phyloP scores from a whole-genome alignment of 2,113 vertebrate genomes.

The Ardeotis arabs region DNA sequence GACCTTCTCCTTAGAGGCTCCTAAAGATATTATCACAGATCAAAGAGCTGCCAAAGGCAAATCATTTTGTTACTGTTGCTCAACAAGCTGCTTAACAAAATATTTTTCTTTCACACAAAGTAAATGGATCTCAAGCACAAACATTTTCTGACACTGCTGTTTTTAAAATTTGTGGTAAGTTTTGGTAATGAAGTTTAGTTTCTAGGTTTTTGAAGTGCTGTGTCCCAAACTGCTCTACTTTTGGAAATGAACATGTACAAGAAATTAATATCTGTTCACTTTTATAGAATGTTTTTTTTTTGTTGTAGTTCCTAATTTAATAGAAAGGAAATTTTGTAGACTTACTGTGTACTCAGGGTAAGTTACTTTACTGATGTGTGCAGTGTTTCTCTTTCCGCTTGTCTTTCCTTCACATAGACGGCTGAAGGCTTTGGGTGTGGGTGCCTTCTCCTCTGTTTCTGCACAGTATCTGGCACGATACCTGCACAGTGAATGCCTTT shows the following conservation, averaged over 20 bases:
- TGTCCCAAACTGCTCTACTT: neutral
- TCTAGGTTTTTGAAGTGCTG: neutral
- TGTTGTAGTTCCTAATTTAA: neutral
- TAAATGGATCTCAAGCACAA: neutral
- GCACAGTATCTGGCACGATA: neutral
- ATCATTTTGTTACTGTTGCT: slow-evolving; percentile 8
- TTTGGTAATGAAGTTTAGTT: neutral
- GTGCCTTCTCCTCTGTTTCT: neutral
- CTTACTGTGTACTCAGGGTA: neutral
- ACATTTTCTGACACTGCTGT: neutral
- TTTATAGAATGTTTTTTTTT: neutral
- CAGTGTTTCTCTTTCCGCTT: neutral
- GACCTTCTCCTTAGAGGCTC: neutral
- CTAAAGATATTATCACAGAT: neutral
- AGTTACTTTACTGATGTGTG: neutral
- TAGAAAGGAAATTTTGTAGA: neutral
- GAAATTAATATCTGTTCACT: neutral
- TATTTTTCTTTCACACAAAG: neutral
- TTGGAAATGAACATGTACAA: neutral
- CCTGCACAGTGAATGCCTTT: neutral
- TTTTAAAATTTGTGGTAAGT: neutral
- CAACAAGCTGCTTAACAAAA: slow-evolving; percentile 29
- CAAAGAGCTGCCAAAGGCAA: slow-evolving; percentile 38
- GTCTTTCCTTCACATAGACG: neutral
- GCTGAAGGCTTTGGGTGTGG: neutral